Base-by-base conservation (phyloP, 1,140 invertebrate species). In the Camponotus pennsylvanicus region DNA sequence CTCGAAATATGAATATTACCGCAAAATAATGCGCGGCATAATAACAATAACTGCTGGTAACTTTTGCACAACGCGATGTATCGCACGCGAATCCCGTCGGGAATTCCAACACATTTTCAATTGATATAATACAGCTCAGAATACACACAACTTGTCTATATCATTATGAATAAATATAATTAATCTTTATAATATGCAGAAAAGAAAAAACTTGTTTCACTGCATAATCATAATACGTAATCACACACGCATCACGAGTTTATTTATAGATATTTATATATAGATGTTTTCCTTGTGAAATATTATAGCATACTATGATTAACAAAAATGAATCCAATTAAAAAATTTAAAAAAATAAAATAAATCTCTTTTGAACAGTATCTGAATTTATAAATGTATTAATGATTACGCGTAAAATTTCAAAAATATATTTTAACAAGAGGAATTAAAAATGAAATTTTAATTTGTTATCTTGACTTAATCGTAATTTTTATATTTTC, bases 21-120 rank as follows among this genome's bases (percentile, higher is more conserved):
- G 69, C 69, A 49, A 83, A 83, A 73, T 83, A 83, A 63, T 34
- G n/a, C n/a, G 32, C 32, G 55, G n/a, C 52, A 2, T 71, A 82
- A 49, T 83, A 83, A 83, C 69, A 75, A 83, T 73, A 61, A 82
- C 67, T 71, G 18, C 37, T 71, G 67, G 27, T 61, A 71, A 82
- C 79, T 82, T 57, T 42, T 57, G 69, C 55, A 37, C 18, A 73
- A 57, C 40, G 55, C 52, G 27, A 69, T 21, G 67, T 40, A 32
- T 34, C 34, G 34, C 78, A 82, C 55, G 55, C 40, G 79, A 59
- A 69, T 59, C 40, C 52, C 45, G 66, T 42, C 21, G 13, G 15
- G 18, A 37, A 73, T 34, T 55, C 55, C 45, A 27, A 73, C 70
- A 18, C 34, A 83, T 83, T 83, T 83, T 45, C 73, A 73, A 83